These are phyloP conservation scores for Anastrepha ludens DNA, from an alignment of 1,140 invertebrate genomes.

Conservation along the genomic window DNA sequence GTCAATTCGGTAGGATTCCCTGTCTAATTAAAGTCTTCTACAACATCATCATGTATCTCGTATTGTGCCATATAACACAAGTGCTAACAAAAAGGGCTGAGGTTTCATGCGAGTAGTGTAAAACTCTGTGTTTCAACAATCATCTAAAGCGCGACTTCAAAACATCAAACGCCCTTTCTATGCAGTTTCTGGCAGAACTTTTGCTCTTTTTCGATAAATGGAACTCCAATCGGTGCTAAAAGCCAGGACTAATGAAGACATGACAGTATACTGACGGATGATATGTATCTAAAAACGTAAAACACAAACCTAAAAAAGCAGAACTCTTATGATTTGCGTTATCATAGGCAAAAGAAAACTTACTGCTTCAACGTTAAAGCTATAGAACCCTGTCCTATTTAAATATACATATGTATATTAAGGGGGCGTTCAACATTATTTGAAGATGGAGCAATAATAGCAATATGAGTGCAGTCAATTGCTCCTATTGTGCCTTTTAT, in stretches of 20 bases:
- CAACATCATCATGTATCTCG: constrained; percentile 2
- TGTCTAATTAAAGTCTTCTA: not conserved
- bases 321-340: too few relatives aligned
- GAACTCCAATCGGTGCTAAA: not conserved
- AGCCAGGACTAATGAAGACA: not conserved
- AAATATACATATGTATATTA: constrained; percentile 26
- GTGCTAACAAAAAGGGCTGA: not conserved
- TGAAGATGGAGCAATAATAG: not conserved
- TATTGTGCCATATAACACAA: not conserved
- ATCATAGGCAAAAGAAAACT: not conserved
- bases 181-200: not conserved
- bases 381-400: not conserved
- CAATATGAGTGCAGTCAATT: too few relatives aligned
- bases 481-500: too few relatives aligned
- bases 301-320: constrained; percentile 15
- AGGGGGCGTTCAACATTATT: constrained; percentile 11
- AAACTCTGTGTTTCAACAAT: not conserved
- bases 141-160: too few relatives aligned
- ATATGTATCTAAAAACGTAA: not conserved
- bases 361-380: not conserved
- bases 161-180: too few relatives aligned
- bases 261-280: not conserved
- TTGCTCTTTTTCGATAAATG: not conserved
- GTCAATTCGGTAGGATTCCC: too few relatives aligned
- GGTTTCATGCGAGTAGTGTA: not conserved